Percentiles rank a stretch among this genome's conserved stretches.
Evolutionary conservation across 1,140 invertebrate genomes (phyloP).

Genomic region (Drosophila nebulosa): DNA sequence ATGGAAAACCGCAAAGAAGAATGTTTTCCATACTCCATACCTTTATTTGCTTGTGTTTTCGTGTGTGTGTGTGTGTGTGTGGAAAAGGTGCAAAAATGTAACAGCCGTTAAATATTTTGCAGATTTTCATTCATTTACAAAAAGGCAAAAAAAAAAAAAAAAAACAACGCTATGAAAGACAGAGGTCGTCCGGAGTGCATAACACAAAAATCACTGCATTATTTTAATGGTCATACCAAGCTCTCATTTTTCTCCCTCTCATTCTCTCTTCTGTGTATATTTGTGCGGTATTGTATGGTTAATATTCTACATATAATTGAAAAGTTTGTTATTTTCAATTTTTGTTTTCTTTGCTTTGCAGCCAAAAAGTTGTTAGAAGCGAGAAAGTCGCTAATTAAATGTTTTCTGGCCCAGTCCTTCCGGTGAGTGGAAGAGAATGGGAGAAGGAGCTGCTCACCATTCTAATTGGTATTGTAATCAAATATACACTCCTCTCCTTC

Average conservation of each 20-base stretch:
- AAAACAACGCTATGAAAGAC: neutral
- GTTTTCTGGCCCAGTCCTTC: neutral
- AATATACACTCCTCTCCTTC: slow-evolving; percentile 46
- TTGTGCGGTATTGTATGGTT: neutral
- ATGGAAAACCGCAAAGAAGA: slow-evolving; percentile 72
- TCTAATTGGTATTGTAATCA: slow-evolving; percentile 73
- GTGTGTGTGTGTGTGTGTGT: slow-evolving; percentile 2
- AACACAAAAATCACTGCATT: slow-evolving; percentile 76
- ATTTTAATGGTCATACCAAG: slow-evolving; percentile 58
- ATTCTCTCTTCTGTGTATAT: neutral
- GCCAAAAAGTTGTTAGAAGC: neutral
- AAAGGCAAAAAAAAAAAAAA: neutral
- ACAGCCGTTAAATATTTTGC: slow-evolving; percentile 76
- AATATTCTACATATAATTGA: slow-evolving; percentile 3
- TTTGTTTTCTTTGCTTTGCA: neutral
- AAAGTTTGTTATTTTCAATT: neutral
- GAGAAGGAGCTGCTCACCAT: slow-evolving; percentile 9
- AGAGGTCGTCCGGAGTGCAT: slow-evolving; percentile 37
- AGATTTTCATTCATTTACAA: slow-evolving; percentile 45
- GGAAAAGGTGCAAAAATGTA: slow-evolving; percentile 72
- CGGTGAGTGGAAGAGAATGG: neutral
- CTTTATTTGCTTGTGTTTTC: slow-evolving; percentile 26
- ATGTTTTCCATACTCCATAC: slow-evolving; percentile 76
- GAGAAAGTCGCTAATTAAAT: neutral
- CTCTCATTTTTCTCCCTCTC: neutral